Percentiles rank a stretch among this genome's conserved stretches.
These are phyloP conservation scores for Oreocharis arfaki DNA, from an alignment of 2,113 vertebrate species.

Conservation along the genomic window DNA sequence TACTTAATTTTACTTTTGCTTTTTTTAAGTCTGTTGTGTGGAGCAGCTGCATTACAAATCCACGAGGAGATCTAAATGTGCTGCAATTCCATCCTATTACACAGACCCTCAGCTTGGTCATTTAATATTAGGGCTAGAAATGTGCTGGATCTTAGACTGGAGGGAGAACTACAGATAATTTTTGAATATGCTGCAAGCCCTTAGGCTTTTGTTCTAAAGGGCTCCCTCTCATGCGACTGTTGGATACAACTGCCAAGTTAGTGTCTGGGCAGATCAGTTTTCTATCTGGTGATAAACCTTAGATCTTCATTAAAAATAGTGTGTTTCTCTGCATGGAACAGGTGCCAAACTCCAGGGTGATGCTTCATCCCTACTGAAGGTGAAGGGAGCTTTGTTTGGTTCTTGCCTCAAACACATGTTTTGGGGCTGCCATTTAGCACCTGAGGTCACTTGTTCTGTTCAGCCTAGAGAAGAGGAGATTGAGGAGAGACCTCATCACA, in stretches of 20 bases:
- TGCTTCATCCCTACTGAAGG: background rate
- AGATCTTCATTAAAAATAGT: background rate
- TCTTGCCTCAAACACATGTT: background rate
- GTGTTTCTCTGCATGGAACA: background rate
- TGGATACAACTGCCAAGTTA: background rate
- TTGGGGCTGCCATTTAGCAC: background rate
- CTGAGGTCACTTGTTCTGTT: background rate
- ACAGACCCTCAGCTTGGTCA: background rate
- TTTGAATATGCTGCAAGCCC: background rate
- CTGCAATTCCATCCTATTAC: background rate
- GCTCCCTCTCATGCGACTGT: background rate
- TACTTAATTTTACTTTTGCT: slow-evolving; percentile 30
- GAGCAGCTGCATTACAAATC: background rate
- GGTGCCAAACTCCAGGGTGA: background rate
- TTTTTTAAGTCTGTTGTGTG: background rate
- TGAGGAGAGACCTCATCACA: background rate
- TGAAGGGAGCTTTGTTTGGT: background rate
- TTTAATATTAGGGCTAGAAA: background rate
- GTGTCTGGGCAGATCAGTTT: background rate
- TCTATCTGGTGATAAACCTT: background rate
- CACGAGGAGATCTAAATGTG: background rate
- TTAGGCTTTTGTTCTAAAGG: background rate
- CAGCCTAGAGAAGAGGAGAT: background rate
- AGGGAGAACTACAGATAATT: background rate
- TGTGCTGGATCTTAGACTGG: background rate